Base-by-base conservation (phyloP, 1,140 invertebrate genomes). In the Phortica variegata region DNA sequence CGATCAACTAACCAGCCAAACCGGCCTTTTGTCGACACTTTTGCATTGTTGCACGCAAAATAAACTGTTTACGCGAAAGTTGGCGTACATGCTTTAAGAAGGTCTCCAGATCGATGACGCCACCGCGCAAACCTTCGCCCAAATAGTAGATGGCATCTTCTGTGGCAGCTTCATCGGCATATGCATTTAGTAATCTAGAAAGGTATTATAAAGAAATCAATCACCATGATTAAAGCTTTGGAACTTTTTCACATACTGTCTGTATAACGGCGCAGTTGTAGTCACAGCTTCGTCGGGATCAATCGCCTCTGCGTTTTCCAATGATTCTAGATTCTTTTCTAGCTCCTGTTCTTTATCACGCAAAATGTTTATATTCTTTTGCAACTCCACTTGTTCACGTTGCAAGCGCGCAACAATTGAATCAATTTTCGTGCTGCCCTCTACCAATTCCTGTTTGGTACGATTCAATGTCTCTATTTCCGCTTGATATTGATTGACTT, bases 81-180 rank as follows among this genome's bases (percentile, higher is more conserved):
- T 91, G 88, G 54, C 97, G 86, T 2, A 98, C 93, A 83, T 97
- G 93, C 79, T 97, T 97, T 46, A 99, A 81, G 80, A 97, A 99
- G 34, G 91, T 87, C 68, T 98, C 95, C 58, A 98, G 77, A 79
- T 97, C 94, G 71, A 99, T 93, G 3, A 95, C 91, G 45, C 90
- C 89, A 61, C 89, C 88, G 53, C 94, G 82, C 42, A 99, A 77
- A 17, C 93, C 96, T 80, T 98, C 94, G n/a, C 93, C 94, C 70
- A 99, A 86, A 77, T 95, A 97, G 77, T 98, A 99, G 65, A 99
- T 97, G 42, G 95, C 91, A 83, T 99, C 97, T 81, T 98, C 96
- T 39, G 92, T 88, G 9, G 97, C 95, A 60, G 95, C 93, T 80
- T 99, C 97, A 79, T 98, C 95, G 40, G 94, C 93, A 84, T 93